Evolutionary conservation across 2,888 invertebrate genomes (phyloP).

Genomic region (Drosophila prolongata): DNA sequence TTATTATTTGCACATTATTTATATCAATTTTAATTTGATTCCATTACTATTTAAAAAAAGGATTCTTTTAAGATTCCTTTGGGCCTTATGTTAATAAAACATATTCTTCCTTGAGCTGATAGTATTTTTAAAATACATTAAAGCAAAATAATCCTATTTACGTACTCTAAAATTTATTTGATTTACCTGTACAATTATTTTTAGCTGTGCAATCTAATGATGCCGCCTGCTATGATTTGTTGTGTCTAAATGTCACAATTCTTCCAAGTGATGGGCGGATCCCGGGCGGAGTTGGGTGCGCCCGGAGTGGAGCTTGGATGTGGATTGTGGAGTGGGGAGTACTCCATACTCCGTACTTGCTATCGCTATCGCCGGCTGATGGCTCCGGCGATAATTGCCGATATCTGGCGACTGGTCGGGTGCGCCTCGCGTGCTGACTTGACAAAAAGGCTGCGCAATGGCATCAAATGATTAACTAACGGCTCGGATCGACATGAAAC

Average conservation of each 20-base stretch:
- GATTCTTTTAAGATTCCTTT: too few relatives aligned
- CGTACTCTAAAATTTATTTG: too few relatives aligned
- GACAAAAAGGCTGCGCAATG: conserved; percentile 71
- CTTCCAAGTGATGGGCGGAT: conserved; percentile 56
- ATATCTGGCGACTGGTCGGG: conserved; percentile 38
- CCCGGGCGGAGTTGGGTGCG: conserved; percentile 21
- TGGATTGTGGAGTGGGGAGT: neutral
- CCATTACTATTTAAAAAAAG: too few relatives aligned
- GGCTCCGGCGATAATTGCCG: conserved; percentile 52
- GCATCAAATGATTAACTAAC: conserved; percentile 79
- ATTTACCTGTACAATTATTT: neutral
- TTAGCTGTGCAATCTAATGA: conserved; percentile 58
- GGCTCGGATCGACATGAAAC: conserved; percentile 46
- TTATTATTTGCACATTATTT: too few relatives aligned
- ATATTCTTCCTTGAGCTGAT: too few relatives aligned
- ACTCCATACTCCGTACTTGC: conserved; percentile 1
- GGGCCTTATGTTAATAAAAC: too few relatives aligned
- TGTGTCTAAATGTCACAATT: conserved; percentile 79
- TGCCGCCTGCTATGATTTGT: conserved; percentile 72
- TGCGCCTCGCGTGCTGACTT: conserved; percentile 59
- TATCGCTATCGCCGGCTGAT: conserved; percentile 53
- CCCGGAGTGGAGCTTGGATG: neutral
- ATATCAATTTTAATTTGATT: too few relatives aligned
- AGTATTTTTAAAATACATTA: too few relatives aligned
- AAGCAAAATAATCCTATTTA: too few relatives aligned